These are phyloP conservation scores for Drosophila nikananu DNA, from an alignment of 1,140 invertebrate species.

Conservation along the genomic window DNA sequence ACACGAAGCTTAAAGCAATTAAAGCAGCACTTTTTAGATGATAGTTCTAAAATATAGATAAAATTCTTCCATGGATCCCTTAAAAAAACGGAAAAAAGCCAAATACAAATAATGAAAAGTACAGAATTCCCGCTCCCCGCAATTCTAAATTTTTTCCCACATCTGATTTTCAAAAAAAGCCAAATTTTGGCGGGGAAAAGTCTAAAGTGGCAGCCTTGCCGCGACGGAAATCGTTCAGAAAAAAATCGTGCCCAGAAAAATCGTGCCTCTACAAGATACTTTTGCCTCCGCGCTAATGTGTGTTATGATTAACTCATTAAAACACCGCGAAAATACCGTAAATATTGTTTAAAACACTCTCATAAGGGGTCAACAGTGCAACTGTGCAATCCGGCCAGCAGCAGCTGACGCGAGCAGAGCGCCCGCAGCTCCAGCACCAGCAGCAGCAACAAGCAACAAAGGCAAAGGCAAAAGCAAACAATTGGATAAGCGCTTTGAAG, in stretches of 20 bases:
- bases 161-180: no score
- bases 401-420: constrained; percentile 26
- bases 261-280: constrained; percentile 16
- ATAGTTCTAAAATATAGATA: no score
- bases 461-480: constrained; percentile 74
- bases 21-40: no score
- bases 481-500: constrained; percentile 61
- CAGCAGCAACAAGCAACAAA: constrained; percentile 38
- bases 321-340: constrained; percentile 21
- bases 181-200: no score
- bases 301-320: background rate
- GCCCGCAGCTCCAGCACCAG: background rate
- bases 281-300: constrained; percentile 31
- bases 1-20: no score
- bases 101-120: no score
- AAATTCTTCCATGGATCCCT: no score
- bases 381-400: constrained; percentile 2
- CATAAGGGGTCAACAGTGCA: background rate
- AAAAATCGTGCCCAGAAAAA: background rate
- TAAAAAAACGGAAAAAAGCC: no score
- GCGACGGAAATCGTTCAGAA: background rate
- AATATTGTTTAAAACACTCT: constrained; percentile 16
- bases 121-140: no score
- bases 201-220: no score
- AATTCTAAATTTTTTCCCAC: no score